phyloP scores from a whole-genome alignment of 2,888 invertebrate genomes.

The Melanostoma mellinum region DNA sequence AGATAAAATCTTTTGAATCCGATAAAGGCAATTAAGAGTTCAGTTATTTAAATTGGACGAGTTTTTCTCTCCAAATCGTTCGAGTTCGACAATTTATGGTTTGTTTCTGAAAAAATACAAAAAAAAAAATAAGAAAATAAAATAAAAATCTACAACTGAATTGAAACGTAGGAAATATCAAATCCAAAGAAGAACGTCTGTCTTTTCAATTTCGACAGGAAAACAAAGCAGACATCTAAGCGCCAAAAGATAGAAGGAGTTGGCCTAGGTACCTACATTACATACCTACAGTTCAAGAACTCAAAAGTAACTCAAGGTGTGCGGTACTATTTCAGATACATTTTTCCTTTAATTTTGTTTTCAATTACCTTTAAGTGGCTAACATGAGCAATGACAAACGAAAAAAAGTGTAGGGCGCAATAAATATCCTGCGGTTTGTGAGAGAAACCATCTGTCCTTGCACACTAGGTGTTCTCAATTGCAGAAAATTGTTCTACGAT shows the following conservation, averaged over 20 bases:
- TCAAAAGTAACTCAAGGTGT: slow-evolving; percentile 62
- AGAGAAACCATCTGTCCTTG: slow-evolving; percentile 57
- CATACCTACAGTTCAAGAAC: not conserved
- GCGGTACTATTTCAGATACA: slow-evolving; percentile 33
- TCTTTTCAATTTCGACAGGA: slow-evolving; percentile 13
- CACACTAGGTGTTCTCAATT: slow-evolving; percentile 56
- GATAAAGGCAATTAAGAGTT: slow-evolving; percentile 72
- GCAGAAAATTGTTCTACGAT: slow-evolving; percentile 53
- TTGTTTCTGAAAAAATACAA: not conserved
- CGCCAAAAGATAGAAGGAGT: slow-evolving; percentile 50
- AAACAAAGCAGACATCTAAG: slow-evolving; percentile 56
- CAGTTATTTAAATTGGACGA: slow-evolving; percentile 71
- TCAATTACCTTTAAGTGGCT: slow-evolving; percentile 65
- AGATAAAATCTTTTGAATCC: slow-evolving; percentile 70
- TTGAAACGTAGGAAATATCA: not conserved
- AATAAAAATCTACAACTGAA: not conserved
- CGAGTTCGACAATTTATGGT: slow-evolving; percentile 23
- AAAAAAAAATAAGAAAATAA: slow-evolving; percentile 15
- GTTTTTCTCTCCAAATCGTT: slow-evolving; percentile 25
- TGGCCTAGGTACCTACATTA: not conserved
- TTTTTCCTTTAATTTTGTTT: slow-evolving; percentile 29
- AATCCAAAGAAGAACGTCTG: slow-evolving; percentile 47
- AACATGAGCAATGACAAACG: slow-evolving; percentile 33
- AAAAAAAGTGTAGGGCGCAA: slow-evolving; percentile 44
- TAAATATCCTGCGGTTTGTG: slow-evolving; percentile 65